Base-by-base conservation (phyloP, 2,797 vertebrate species). In the Uromys caudimaculatus region DNA sequence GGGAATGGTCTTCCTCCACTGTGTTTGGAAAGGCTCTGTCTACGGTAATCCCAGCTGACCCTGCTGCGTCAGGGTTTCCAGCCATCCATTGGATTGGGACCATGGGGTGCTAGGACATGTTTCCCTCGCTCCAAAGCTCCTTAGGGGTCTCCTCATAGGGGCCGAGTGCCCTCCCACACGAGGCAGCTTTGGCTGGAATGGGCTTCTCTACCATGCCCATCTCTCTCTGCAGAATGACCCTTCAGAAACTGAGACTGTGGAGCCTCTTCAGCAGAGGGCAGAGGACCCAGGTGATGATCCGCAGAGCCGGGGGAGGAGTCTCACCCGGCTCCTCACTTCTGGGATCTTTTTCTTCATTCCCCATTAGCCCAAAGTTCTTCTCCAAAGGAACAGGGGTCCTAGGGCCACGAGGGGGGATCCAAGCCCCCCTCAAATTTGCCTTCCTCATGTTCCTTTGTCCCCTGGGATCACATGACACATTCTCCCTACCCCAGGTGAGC, bases 221-320 rank as follows among this genome's bases (percentile, higher is more conserved):
- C 54, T 60, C 23, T 91, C 71, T 64, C 9, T 7, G 11, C 90
- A 97, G 95, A 5, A 11, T 0, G 17, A 19, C 54, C 82, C 47
- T 29, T 0, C 3, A 27, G 79, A 91, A 41, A 56, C 64, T 38
- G 83, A 91, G 54, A 76, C 71, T 35, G 35, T 60, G 56, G 23
- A 82, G 24, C 7, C 58, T 41, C 58, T 60, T 27, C 89, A 27
- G 17, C 82, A 47, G 1, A 0, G 10, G 41, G n/a, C 23, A 17
- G 52, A 97, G n/a, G 58, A 87, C 52, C 32, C 93, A 90, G 97
- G 97, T 97, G 90, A 97, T 88, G 62, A 86, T 50, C 52, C 17
- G 0, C 24, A 79, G 62, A 38, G 58, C 6, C 7, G 24, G 41
- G 38, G n/a, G 19, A n/a, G 90, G 60, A 58, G 13, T 60, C 10